Percentiles rank a stretch among this genome's conserved stretches.
Evolutionary conservation across 2,888 invertebrate genomes (phyloP).

Genomic region (Melitaea athalia): DNA sequence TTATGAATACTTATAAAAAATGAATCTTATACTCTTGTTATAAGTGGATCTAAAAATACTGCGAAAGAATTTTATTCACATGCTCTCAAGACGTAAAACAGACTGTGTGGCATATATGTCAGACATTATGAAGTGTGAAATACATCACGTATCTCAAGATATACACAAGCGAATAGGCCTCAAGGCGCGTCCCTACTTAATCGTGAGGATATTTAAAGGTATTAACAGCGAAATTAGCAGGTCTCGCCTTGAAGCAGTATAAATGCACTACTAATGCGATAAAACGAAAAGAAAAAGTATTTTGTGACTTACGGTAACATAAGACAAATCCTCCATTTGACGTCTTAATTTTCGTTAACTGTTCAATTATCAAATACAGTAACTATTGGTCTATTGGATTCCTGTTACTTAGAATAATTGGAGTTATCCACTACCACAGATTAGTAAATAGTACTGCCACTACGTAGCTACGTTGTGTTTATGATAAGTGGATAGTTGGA

Average conservation of each 20-base stretch:
- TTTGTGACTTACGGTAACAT: conserved; percentile 7
- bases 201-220: conserved; percentile 17
- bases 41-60: conserved; percentile 48
- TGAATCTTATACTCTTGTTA: conserved; percentile 37
- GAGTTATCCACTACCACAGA: too few species aligned
- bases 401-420: too few species aligned
- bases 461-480: too few species aligned
- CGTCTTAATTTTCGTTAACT: background rate
- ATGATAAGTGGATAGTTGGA: too few species aligned
- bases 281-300: conserved; percentile 8
- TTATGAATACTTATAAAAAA: conserved; percentile 23
- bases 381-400: too few species aligned
- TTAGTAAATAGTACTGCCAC: too few species aligned
- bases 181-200: conserved; percentile 10
- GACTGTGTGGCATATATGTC: conserved; percentile 60
- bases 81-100: conserved; percentile 61
- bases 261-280: conserved; percentile 25
- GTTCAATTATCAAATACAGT: background rate
- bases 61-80: conserved; percentile 45
- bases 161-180: conserved; percentile 4
- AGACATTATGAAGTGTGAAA: conserved; percentile 56
- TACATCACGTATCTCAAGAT: conserved; percentile 27
- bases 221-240: conserved; percentile 21
- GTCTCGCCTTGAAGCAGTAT: conserved; percentile 23
- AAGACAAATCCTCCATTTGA: conserved; percentile 2